Conservation (phyloP, 2,888 invertebrate species). For the Rhagonycha fulva region DNA sequence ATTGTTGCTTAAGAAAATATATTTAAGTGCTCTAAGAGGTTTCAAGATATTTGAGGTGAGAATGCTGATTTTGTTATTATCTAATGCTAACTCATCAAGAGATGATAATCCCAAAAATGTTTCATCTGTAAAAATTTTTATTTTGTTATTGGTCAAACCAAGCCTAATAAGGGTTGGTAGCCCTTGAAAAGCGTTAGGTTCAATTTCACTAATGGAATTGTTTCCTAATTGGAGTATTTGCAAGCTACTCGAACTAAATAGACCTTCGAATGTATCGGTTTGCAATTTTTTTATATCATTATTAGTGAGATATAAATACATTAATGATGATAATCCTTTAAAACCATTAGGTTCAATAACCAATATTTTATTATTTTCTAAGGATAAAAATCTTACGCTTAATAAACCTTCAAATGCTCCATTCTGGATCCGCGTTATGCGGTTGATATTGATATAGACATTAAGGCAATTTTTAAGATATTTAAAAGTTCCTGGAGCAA, state of each 20-base stretch:
- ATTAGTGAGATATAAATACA: neutral
- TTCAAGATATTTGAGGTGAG: neutral
- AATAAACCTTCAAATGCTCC: constrained; percentile 4
- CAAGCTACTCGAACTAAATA: neutral
- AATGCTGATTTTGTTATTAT: neutral
- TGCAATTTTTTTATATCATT: neutral
- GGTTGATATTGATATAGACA: neutral
- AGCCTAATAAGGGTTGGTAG: neutral
- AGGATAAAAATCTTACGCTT: neutral
- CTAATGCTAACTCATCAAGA: neutral
- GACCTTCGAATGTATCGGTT: neutral
- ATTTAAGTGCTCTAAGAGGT: neutral
- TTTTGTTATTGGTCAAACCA: neutral
- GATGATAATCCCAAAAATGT: neutral
- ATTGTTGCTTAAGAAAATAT: neutral
- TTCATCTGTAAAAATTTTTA: neutral
- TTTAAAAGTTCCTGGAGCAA: neutral
- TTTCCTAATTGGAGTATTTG: neutral
- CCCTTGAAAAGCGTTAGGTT: neutral
- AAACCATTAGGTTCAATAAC: neutral
- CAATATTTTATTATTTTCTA: neutral
- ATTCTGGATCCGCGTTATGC: neutral
- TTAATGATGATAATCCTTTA: neutral
- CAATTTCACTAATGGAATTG: neutral
- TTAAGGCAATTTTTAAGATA: neutral